These are phyloP conservation scores for Eurytoma californica DNA, from an alignment of 2,888 invertebrate genomes.

Conservation along the genomic window DNA sequence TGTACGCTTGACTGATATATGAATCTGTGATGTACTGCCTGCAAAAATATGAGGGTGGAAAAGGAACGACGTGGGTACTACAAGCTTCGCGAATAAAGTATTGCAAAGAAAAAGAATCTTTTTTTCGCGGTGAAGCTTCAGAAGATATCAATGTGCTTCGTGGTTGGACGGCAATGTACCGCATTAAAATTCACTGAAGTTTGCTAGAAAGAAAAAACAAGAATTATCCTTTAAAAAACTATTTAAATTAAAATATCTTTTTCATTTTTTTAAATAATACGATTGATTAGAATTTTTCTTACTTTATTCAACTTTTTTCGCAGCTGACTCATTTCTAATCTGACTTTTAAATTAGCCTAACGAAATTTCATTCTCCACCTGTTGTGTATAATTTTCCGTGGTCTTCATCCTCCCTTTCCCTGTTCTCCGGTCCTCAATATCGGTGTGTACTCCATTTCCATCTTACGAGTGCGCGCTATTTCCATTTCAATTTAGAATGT, in stretches of 20 bases:
- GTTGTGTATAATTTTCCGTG: constrained; percentile 12
- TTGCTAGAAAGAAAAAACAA: not conserved
- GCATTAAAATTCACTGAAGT: too few species aligned
- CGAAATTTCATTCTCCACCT: constrained; percentile 22
- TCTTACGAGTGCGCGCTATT: too few species aligned
- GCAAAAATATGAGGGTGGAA: not conserved
- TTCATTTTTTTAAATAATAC: too few species aligned
- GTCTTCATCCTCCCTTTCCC: constrained; percentile 1
- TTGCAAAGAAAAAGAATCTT: not conserved
- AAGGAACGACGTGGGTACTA: not conserved
- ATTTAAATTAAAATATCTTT: not conserved
- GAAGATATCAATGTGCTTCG: not conserved
- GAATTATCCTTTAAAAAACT: not conserved
- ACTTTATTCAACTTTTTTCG: not conserved
- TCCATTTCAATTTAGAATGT: too few species aligned
- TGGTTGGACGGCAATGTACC: too few species aligned
- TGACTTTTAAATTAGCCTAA: constrained; percentile 4
- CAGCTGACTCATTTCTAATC: not conserved
- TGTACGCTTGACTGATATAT: too few species aligned
- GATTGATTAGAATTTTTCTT: not conserved
- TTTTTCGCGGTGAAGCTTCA: not conserved
- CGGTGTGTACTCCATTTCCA: too few species aligned
- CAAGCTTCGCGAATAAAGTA: not conserved
- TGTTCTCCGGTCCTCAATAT: constrained; percentile 3
- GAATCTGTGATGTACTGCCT: not conserved